Evolutionary conservation across 1,140 invertebrate species (phyloP), one percentile per base, ranked within the genome.

Genomic region (Drosophila punjabiensis): DNA sequence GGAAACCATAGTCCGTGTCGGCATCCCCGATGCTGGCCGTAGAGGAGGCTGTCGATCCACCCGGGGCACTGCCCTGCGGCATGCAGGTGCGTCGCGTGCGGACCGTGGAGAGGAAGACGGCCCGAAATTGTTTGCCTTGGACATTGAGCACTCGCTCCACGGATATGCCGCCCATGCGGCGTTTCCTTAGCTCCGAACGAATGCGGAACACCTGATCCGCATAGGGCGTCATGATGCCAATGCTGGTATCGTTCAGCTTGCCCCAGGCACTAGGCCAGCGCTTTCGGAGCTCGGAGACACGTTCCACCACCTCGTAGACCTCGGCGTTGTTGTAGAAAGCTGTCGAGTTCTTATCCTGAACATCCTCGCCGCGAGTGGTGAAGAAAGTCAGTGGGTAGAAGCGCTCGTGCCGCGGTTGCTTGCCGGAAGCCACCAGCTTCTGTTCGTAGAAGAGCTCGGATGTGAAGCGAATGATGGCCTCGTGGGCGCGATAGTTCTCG

Each of bases 71-170:
- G 5, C 79, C 52, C 52, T 91, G 83, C 4, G 89, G 93, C 94
- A 92, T 94, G 92, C 96, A 97, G 3, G 96, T 97, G 60, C 95
- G 94, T 48, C 96, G 93, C 1, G 97, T 98, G 7, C 97, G 94
- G 1, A 98, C 97, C 0, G 97, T 98, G 24, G 96, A 97, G 41
- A 98, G 93, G 78, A 98, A 96, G 33, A 98, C 96, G 1, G 96
- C 97, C 11, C 97, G 94, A 87, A 98, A 98, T 93, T 98, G 97
- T 92, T 98, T 98, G 92, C 97, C 97, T 94, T 98, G 97, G 1
- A 98, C 97, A 93, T 98, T 98, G 1, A 97, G 94, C 11, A 98
- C 97, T 69, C 97, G 94, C 92, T 98, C 97, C 2, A 98, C 97
- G 8, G 96, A 97, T 35, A 98, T 96, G 45, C 96, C 96, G 64